A percentile compares a stretch with the other conserved stretches of the same genome.
Conservation (phyloP, 2,888 invertebrate genomes). For the Darwinula stevensoni region DNA sequence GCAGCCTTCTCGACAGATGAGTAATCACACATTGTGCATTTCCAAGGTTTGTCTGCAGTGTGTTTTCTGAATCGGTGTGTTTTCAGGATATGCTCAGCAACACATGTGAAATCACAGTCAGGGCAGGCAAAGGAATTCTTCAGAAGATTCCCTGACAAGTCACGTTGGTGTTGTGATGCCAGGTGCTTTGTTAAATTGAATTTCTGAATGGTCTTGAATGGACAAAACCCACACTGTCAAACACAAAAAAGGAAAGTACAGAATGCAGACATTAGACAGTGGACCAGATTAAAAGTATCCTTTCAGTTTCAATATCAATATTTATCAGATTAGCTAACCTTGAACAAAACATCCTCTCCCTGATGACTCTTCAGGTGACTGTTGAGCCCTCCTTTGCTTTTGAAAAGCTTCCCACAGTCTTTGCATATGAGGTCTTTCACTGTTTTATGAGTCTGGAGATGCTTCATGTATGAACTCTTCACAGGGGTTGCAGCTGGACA, state of each 20-base stretch:
- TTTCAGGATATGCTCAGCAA: constrained; percentile 12
- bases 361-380: constrained; percentile 10
- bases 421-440: constrained; percentile 8
- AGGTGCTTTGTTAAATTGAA: constrained; percentile 12
- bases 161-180: constrained; percentile 11
- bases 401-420: constrained; percentile 10
- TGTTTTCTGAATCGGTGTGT: constrained; percentile 11
- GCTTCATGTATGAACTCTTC: constrained; percentile 6
- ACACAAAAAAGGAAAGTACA: too few relatives aligned
- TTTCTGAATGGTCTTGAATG: constrained; percentile 11
- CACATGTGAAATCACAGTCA: constrained; percentile 8
- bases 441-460: constrained; percentile 1
- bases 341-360: too few relatives aligned
- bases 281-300: too few relatives aligned
- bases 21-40: constrained; percentile 12
- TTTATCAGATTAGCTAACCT: too few relatives aligned
- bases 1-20: constrained; percentile 12
- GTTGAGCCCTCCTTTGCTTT: constrained; percentile 11
- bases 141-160: constrained; percentile 9
- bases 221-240: constrained; percentile 5
- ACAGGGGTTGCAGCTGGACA: too few relatives aligned
- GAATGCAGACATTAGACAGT: too few relatives aligned
- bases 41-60: constrained; percentile 9
- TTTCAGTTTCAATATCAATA: too few relatives aligned
- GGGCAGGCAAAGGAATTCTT: not conserved